These are phyloP conservation scores for Agraylea sexmaculata DNA, from an alignment of 1,140 invertebrate species.

Conservation along the genomic window DNA sequence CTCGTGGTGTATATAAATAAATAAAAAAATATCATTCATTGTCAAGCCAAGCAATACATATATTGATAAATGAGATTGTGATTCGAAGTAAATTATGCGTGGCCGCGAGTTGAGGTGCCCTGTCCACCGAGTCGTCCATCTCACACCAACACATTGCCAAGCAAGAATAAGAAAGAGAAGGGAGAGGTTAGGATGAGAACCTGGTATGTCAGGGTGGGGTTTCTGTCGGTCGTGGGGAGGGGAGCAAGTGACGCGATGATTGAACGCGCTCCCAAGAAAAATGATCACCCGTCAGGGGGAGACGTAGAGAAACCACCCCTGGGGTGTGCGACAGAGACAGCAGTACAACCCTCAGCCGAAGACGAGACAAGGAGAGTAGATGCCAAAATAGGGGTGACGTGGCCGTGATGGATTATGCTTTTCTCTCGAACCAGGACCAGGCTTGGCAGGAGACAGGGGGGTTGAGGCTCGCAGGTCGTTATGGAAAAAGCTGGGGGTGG, in stretches of 20 bases:
- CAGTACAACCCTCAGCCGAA: slow-evolving; percentile 12
- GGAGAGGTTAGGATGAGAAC: slow-evolving; percentile 30
- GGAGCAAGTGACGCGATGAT: slow-evolving; percentile 43
- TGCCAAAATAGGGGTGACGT: slow-evolving; percentile 44
- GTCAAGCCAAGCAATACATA: slow-evolving; percentile 14
- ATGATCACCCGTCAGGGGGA: slow-evolving; percentile 45
- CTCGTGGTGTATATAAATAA: no score
- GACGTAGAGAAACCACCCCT: slow-evolving; percentile 45
- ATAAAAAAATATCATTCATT: background rate
- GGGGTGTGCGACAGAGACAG: slow-evolving; percentile 30
- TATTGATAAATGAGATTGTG: no score
- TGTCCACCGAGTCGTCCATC: no score
- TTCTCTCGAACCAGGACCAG: slow-evolving; percentile 39
- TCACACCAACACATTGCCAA: no score
- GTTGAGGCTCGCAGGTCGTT: slow-evolving; percentile 44
- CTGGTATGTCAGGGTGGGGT: slow-evolving; percentile 23
- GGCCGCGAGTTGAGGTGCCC: no score
- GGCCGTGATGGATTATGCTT: slow-evolving; percentile 45
- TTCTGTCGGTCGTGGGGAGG: slow-evolving; percentile 30
- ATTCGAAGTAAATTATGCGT: no score
- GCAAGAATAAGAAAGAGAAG: slow-evolving; percentile 41
- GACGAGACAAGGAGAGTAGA: slow-evolving; percentile 25
- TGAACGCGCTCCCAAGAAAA: slow-evolving; percentile 44
- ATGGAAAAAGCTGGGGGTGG: slow-evolving; percentile 43
- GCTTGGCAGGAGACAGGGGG: no score